Base-by-base conservation (phyloP, 2,797 vertebrate species). In the Denticeps clupeoides region DNA sequence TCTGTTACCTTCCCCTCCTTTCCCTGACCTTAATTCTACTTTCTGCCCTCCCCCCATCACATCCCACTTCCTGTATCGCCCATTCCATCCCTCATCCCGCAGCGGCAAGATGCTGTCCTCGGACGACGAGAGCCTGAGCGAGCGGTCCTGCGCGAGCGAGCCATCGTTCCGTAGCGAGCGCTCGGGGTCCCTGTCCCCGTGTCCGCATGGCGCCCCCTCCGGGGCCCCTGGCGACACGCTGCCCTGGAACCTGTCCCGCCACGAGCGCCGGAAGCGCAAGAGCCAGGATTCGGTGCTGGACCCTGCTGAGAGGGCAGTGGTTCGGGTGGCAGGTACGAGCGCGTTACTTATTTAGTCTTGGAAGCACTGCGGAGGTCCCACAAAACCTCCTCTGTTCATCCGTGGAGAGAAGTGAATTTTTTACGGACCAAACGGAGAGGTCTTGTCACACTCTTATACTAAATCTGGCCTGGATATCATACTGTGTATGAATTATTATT, bases 231-330 rank as follows among this genome's bases (percentile, higher is more conserved):
- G 94, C 31, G 92, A 97, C 77, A 97, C 94, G 8, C 50, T 97
- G 59, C 94, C 94, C 16, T 97, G 93, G 94, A 98, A 96, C 69
- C 78, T 97, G 67, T 89, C 94, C 54, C 86, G 90, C 32, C 94
- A 98, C 0, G 91, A 97, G 75, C 81, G 94, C 71, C 89, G 89
- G 75, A 98, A 97, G 72, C 69, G 94, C 74, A 91, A 93, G 74
- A 94, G 90, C 61, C 93, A 98, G 77, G 91, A 91, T 64, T 94
- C 91, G 0, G 93, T 97, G 73, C 78, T 98, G 74, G 93, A 98
- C 78, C 94, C 94, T 1, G 93, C 94, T 0, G 94, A 98, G 74
- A 88, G 94, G 61, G 94, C 94, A 0, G 92, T 98, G 51, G 92
- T 98, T 63, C 84, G 93, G 38, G 93, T 97, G 0, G 93, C 94